Base-by-base conservation (phyloP, 2,113 vertebrate genomes). In the Hemibagrus wyckioides region DNA sequence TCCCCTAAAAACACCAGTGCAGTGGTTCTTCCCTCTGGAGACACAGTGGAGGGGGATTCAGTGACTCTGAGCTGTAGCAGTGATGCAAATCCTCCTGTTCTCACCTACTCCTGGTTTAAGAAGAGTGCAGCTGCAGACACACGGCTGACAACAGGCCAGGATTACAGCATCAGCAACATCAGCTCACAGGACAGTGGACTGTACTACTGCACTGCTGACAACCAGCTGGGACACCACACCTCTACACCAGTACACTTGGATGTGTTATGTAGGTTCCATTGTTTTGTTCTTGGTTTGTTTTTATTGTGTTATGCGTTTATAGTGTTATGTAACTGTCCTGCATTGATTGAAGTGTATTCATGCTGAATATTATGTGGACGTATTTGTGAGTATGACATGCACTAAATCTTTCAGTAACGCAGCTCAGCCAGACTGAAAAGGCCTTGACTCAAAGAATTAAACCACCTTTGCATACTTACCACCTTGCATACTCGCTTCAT, bases 11-110 rank as follows among this genome's bases (percentile, higher is more conserved):
- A 75, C 71, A 75, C 65, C 65, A 67, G 0, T 17, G 65, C 65
- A 67, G 65, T 30, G 28, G 63, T 30, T 65, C 28, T 65, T 65
- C 5, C 57, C 13, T 83, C 80, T 25, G 82, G 59, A 67, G 75
- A 84, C 28, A 80, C 9, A 57, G 25, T 67, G 54, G 36, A 76
- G 54, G 57, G 52, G 65, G 87, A 52, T 75, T 88, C 87, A 73
- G 85, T 88, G 84, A 85, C 77, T 56, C 65, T 86, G 28, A 80
- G 30, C 85, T 91, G 88, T 85, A 82, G 86, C n/a, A 89, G 28
- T 6, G 73, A 85, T 67, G 85, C 76, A 67, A 56, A 86, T 48
- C 85, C 85, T 80, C 76, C 85, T 54, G 48, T 67, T 80, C 76
- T 54, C 85, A 54, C 30, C 85, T 83, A 86, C 44, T 48, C 44